phyloP scores from a whole-genome alignment of 2,888 invertebrate genomes.

The Barypeithes pellucidus region DNA sequence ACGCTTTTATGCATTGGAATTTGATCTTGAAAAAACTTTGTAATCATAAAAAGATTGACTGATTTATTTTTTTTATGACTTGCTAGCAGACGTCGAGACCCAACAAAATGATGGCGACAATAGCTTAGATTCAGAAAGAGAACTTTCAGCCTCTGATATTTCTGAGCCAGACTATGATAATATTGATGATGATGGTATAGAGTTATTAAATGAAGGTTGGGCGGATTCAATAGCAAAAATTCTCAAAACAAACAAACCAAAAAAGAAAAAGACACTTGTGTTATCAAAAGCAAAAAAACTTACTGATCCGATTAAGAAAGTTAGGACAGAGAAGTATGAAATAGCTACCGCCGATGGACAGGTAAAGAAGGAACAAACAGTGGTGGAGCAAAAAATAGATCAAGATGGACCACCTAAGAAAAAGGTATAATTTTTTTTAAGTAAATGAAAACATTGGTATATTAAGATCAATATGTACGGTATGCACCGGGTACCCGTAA shows the following conservation, averaged over 20 bases:
- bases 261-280: conserved; percentile 82
- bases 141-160: conserved; percentile 15
- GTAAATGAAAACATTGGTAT: no score
- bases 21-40: no score
- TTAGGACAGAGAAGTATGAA: conserved; percentile 76
- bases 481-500: no score
- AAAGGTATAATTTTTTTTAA: no score
- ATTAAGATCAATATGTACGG: no score
- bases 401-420: conserved; percentile 66
- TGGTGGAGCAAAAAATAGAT: conserved; percentile 63
- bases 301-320: conserved; percentile 72
- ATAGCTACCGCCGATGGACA: conserved; percentile 75
- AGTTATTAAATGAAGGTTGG: conserved; percentile 80
- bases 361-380: conserved; percentile 70
- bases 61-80: no score
- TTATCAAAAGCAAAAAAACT: conserved; percentile 87
- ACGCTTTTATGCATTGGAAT: no score
- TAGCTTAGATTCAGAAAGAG: conserved; percentile 6
- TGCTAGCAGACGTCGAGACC: no score
- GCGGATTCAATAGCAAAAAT: conserved; percentile 89
- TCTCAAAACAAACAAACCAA: conserved; percentile 82
- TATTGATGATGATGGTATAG: conserved; percentile 55
- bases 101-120: neutral
- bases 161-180: conserved; percentile 20
- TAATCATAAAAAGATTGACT: no score